phyloP scores from a whole-genome alignment of 2,888 invertebrate genomes.

The Ctena decussata region DNA sequence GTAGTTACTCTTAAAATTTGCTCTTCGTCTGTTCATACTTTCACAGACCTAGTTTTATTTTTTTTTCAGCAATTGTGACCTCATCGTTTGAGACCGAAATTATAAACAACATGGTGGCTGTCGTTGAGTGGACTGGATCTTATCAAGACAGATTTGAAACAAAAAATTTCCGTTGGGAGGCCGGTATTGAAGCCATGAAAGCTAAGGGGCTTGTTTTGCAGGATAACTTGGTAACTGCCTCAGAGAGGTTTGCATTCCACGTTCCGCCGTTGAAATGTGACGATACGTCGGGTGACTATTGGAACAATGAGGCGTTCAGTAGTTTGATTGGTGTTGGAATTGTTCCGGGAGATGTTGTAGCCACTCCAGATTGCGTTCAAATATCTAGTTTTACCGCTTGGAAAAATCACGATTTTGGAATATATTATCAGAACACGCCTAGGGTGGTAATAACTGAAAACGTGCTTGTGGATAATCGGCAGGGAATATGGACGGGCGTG shows the following conservation, averaged over 20 bases:
- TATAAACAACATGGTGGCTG: conserved; percentile 75
- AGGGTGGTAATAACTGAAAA: conserved; percentile 65
- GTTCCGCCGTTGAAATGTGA: conserved; percentile 67
- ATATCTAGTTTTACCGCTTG: conserved; percentile 74
- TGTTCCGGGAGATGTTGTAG: conserved; percentile 58
- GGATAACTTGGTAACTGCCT: conserved; percentile 79
- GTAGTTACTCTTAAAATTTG: too few relatives aligned
- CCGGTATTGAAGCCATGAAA: conserved; percentile 60
- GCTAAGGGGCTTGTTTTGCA: conserved; percentile 65
- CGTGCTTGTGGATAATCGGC: conserved; percentile 76
- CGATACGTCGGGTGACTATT: conserved; percentile 53
- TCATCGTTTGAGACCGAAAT: conserved; percentile 66
- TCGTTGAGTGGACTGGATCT: conserved; percentile 75
- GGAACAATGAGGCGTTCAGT: conserved; percentile 73
- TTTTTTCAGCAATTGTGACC: conserved; percentile 72
- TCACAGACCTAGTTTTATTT: not conserved
- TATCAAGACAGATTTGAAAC: conserved; percentile 76
- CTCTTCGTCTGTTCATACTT: too few relatives aligned
- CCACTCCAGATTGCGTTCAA: conserved; percentile 65
- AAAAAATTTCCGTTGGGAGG: conserved; percentile 62
- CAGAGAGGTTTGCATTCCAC: conserved; percentile 75
- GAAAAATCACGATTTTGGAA: conserved; percentile 79
- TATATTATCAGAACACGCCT: conserved; percentile 71
- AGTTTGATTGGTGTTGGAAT: conserved; percentile 69
- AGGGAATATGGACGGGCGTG: conserved; percentile 78